These are phyloP conservation scores for Nezara viridula DNA, from an alignment of 2,888 invertebrate species.

Conservation along the genomic window DNA sequence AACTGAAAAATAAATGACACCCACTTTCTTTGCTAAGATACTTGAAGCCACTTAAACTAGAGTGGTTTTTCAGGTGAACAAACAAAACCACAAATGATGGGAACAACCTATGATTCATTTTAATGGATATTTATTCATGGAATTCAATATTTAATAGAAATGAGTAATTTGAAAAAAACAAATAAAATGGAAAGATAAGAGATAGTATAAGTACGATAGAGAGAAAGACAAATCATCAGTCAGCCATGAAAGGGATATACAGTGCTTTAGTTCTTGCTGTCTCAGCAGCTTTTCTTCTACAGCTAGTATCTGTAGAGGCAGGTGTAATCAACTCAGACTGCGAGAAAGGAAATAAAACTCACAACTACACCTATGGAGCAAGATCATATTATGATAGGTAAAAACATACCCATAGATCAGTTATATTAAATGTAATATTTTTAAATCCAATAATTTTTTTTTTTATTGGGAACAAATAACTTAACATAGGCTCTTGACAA, in stretches of 20 bases:
- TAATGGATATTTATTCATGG: background rate
- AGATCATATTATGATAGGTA: slow-evolving; percentile 4
- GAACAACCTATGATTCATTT: background rate
- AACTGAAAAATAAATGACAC: background rate
- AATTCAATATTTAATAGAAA: background rate
- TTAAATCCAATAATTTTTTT: no score
- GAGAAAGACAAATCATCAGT: background rate
- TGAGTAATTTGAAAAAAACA: background rate
- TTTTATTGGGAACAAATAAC: no score
- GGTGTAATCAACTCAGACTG: background rate
- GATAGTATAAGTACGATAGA: background rate
- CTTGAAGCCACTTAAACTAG: background rate
- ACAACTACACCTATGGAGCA: background rate
- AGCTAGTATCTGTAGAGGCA: background rate
- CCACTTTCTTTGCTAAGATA: background rate
- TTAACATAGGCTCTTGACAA: no score
- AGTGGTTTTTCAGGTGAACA: background rate
- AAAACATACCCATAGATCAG: background rate
- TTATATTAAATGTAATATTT: no score
- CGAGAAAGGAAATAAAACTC: background rate
- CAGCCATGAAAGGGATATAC: slow-evolving; percentile 16
- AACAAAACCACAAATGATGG: background rate
- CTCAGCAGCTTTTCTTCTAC: background rate
- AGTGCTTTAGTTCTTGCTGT: background rate
- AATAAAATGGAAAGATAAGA: background rate